These are phyloP conservation scores for Chloroceryle aenea DNA, from an alignment of 2,113 vertebrate species.

Conservation along the genomic window DNA sequence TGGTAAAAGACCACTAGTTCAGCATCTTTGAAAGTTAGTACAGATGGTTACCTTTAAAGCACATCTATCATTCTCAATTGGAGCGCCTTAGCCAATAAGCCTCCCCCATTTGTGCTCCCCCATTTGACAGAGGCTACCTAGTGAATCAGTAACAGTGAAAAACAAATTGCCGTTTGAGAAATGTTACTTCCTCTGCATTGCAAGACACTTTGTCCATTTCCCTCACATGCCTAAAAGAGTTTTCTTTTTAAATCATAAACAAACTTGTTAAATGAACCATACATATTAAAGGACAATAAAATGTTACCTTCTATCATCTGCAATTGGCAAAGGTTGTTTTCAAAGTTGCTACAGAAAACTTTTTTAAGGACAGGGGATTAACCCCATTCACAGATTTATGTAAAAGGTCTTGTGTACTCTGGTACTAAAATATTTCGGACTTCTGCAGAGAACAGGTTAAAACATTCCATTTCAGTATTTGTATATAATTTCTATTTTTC, in stretches of 20 bases:
- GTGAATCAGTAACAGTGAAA: conserved; percentile 51
- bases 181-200: neutral
- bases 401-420: neutral
- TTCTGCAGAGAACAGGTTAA: neutral
- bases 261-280: neutral
- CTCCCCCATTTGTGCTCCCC: conserved; percentile 6
- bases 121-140: conserved; percentile 3
- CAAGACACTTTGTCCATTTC: neutral
- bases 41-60: conserved; percentile 80
- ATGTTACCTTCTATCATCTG: neutral
- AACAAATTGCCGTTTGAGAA: neutral
- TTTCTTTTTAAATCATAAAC: neutral
- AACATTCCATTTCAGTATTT: neutral
- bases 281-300: neutral
- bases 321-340: neutral
- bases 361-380: neutral
- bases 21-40: conserved; percentile 81
- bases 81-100: conserved; percentile 58
- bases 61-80: conserved; percentile 81
- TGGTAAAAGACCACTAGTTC: conserved; percentile 73
- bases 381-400: neutral
- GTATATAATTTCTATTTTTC: neutral
- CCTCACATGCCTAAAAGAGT: neutral
- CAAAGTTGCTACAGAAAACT: neutral
- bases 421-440: neutral